phyloP scores from a whole-genome alignment of 1,140 invertebrate species.

The Musca domestica region DNA sequence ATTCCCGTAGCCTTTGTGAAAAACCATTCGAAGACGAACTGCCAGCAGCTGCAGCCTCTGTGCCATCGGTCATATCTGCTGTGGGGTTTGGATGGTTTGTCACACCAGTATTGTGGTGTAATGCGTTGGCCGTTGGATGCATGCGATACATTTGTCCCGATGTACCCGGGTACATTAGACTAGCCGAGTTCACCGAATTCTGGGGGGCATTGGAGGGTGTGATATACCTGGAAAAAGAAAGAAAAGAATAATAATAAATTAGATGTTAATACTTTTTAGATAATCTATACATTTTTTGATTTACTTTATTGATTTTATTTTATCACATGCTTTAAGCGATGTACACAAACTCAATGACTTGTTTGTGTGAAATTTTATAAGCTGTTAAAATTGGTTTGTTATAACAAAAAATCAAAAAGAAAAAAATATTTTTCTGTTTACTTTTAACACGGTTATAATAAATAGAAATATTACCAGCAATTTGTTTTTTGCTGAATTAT shows the following conservation, averaged over 20 bases:
- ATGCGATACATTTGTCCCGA: constrained; percentile 43
- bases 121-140: constrained; percentile 26
- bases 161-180: constrained; percentile 45
- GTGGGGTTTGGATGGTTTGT: constrained; percentile 24
- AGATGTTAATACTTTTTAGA: too few relatives aligned
- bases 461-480: constrained; percentile 20
- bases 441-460: too few relatives aligned
- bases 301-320: too few relatives aligned
- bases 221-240: constrained; percentile 40
- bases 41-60: background rate
- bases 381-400: too few relatives aligned
- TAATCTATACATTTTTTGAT: too few relatives aligned
- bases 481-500: constrained; percentile 30
- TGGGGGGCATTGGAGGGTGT: constrained; percentile 33
- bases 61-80: background rate
- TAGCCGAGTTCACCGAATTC: constrained; percentile 27
- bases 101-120: constrained; percentile 25
- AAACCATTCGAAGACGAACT: constrained; percentile 35
- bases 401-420: too few relatives aligned
- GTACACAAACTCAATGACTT: too few relatives aligned
- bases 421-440: too few relatives aligned
- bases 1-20: constrained; percentile 48
- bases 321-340: too few relatives aligned
- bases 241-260: background rate
- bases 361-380: too few relatives aligned